Base-by-base conservation (phyloP, 2,113 vertebrate species). In the Galemys pyrenaicus region DNA sequence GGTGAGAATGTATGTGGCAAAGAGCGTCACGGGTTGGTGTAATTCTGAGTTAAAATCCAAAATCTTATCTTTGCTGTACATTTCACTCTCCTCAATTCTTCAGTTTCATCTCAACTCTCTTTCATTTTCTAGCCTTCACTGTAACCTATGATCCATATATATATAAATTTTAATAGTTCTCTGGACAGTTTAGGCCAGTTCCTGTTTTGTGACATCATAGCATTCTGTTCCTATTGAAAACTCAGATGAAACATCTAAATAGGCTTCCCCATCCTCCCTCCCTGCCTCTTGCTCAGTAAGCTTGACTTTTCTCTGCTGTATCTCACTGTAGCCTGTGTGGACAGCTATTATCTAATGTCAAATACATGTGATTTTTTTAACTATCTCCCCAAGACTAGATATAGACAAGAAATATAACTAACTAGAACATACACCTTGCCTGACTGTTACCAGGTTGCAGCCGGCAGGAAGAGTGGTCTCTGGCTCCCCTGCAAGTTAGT, bases 261-360 rank as follows among this genome's bases (percentile, higher is more conserved):
- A 54, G 0, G 0, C 2, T 67, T 56, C 54, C 9, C 32, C 32
- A 26, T n/a, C 2, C 8, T 26, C 3, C 3, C 3, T 68, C 3
- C 19, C 10, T 51, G 35, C 0, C 5, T 4, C 8, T n/a, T 37
- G 6, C 10, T 75, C 15, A 62, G 56, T 16, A 65, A n/a, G 11
- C 17, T 37, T 77, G 9, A 12, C 87, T 11, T 62, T 17, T 17
- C 16, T 78, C 39, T 37, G 30, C 20, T 67, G 11, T 84, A 49
- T 30, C 12, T 88, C 32, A n/a, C 39, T 37, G 5, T 58, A 67
- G 3, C 3, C 20, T 35, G 1, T 19, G 16, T 44, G 2, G 22
- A 20, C 15, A 54, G 32, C 13, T 64, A 44, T 49, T 62, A 56
- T 24, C 32, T 11, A 44, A 17, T 73, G 74, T 78, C 58, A 94